A percentile compares a stretch with the other conserved stretches of the same genome.
Conservation (phyloP, 2,113 vertebrate genomes). For the Gopherus flavomarginatus region DNA sequence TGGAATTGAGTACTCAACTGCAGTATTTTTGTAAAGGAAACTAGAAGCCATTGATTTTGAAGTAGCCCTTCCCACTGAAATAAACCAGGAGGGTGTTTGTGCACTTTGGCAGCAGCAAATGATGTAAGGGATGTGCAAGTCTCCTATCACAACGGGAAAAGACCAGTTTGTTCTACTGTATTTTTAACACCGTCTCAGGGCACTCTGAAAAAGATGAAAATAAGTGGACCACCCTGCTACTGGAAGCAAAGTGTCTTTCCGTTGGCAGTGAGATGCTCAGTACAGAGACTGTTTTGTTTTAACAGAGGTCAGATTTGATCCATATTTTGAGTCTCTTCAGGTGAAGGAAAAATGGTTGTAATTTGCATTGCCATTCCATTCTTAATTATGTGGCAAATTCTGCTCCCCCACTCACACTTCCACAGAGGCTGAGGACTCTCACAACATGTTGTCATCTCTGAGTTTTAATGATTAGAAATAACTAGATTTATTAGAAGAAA, state of each 20-base stretch:
- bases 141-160: neutral
- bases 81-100: neutral
- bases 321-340: neutral
- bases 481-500: neutral
- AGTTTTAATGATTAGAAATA: neutral
- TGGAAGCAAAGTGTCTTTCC: neutral
- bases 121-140: neutral
- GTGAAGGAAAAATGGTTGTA: neutral
- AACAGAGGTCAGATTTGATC: neutral
- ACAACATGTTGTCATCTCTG: neutral
- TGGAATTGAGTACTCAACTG: neutral
- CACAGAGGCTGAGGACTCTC: neutral
- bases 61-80: neutral
- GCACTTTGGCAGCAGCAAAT: neutral
- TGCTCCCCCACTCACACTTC: neutral
- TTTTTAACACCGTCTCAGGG: fast-evolving
- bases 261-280: neutral
- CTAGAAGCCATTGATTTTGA: neutral
- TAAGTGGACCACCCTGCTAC: fast-evolving
- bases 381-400: neutral
- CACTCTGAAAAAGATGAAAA: neutral
- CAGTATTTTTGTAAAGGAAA: neutral
- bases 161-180: neutral
- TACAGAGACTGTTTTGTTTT: neutral
- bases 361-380: neutral